phyloP scores from a whole-genome alignment of 1,140 invertebrate genomes.

The Globodera ellingtonae region DNA sequence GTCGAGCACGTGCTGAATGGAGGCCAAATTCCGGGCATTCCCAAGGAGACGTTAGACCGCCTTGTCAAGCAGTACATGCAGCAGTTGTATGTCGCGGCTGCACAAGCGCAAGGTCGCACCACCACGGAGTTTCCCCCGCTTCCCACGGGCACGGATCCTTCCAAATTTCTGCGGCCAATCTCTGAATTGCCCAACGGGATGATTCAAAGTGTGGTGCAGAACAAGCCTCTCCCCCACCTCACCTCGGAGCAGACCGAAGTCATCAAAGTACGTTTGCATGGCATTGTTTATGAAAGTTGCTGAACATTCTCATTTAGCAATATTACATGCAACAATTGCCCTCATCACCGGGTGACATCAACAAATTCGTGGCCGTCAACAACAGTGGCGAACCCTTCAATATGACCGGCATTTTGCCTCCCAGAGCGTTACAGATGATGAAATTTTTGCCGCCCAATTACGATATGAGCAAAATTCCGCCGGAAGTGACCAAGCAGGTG shows the following conservation, averaged over 20 bases:
- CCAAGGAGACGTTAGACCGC: slow-evolving; percentile 55
- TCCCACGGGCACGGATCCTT: slow-evolving; percentile 24
- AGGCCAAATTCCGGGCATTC: slow-evolving; percentile 60
- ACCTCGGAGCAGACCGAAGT: slow-evolving; percentile 46
- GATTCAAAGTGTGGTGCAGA: slow-evolving; percentile 49
- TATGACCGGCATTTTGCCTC: slow-evolving; percentile 36
- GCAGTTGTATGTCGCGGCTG: slow-evolving; percentile 50
- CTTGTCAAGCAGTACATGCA: slow-evolving; percentile 61
- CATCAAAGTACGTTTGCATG: slow-evolving; percentile 42
- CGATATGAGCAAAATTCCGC: slow-evolving; percentile 57
- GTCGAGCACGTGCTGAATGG: slow-evolving; percentile 61
- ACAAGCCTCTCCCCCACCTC: slow-evolving; percentile 48
- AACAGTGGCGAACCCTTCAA: neutral
- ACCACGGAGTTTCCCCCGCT: slow-evolving; percentile 37
- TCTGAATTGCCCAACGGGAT: slow-evolving; percentile 44
- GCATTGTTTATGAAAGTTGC: neutral
- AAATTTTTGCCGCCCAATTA: slow-evolving; percentile 60
- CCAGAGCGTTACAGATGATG: slow-evolving; percentile 52
- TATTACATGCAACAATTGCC: slow-evolving; percentile 55
- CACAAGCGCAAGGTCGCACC: slow-evolving; percentile 36
- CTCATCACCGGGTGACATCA: neutral
- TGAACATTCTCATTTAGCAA: slow-evolving; percentile 32
- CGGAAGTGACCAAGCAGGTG: slow-evolving; percentile 53
- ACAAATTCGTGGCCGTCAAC: neutral
- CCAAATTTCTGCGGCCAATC: slow-evolving; percentile 53